phyloP scores from a whole-genome alignment of 2,113 vertebrate genomes.

The Microtus ochrogaster region DNA sequence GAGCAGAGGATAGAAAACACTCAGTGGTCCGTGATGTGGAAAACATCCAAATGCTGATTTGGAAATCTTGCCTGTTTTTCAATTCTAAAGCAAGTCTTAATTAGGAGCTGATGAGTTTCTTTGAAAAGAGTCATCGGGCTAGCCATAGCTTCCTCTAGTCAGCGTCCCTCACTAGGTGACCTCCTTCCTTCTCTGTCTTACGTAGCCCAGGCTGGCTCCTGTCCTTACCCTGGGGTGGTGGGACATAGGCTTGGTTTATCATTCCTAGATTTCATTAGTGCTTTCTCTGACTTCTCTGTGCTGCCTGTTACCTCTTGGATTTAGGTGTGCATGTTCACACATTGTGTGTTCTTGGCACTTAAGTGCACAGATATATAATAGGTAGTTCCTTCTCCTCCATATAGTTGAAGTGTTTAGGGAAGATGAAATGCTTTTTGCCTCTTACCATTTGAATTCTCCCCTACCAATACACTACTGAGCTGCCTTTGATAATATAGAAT shows the following conservation, averaged over 20 bases:
- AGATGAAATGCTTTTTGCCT: background rate
- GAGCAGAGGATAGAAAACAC: background rate
- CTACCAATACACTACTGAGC: background rate
- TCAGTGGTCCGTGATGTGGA: background rate
- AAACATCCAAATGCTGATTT: background rate
- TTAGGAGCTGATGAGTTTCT: background rate
- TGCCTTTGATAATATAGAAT: background rate
- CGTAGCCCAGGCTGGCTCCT: background rate
- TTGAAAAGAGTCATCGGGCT: background rate
- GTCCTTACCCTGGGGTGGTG: background rate
- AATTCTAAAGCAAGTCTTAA: background rate
- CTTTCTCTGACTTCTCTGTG: background rate
- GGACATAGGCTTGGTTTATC: background rate
- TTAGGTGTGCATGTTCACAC: background rate
- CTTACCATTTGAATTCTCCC: background rate
- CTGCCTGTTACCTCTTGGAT: background rate
- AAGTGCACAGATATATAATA: background rate
- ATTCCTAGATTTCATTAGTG: background rate
- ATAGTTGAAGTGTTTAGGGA: background rate
- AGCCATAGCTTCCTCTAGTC: background rate
- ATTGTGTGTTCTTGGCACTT: background rate
- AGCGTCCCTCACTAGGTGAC: background rate
- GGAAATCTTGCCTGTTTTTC: background rate
- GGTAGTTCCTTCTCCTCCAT: background rate
- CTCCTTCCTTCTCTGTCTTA: background rate